phyloP scores from a whole-genome alignment of 2,888 invertebrate genomes.

The Conomelus anceps region DNA sequence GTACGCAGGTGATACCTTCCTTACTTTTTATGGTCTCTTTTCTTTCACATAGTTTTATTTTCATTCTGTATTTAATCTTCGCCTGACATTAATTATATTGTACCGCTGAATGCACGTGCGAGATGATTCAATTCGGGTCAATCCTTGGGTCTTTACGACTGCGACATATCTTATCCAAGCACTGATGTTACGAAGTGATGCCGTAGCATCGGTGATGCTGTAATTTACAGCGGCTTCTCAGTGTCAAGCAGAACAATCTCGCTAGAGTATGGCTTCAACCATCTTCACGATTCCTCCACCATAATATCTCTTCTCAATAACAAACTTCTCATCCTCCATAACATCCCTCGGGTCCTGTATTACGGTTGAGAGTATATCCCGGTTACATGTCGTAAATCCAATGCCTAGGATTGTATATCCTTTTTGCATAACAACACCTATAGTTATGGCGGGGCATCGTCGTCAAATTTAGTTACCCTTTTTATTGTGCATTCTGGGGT shows the following conservation, averaged over 20 bases:
- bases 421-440: not conserved
- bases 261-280: not conserved
- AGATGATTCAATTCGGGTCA: not conserved
- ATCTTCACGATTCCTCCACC: not conserved
- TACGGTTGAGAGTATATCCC: not conserved
- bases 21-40: not conserved
- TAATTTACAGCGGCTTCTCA: not conserved
- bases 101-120: not conserved
- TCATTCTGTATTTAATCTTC: not conserved
- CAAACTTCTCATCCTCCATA: too few species aligned
- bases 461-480: not conserved
- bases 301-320: too few species aligned
- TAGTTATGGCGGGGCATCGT: not conserved
- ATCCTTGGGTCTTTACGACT: not conserved
- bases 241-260: not conserved
- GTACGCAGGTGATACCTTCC: not conserved
- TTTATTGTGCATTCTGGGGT: not conserved
- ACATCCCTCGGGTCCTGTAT: not conserved
- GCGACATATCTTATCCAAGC: not conserved
- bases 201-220: not conserved
- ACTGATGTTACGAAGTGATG: not conserved
- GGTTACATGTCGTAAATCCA: not conserved
- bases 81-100: not conserved
- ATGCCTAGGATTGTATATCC: not conserved
- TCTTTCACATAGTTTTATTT: not conserved